Evolutionary conservation across 2,888 invertebrate genomes (phyloP).

Genomic region (Anaspis maculata): DNA sequence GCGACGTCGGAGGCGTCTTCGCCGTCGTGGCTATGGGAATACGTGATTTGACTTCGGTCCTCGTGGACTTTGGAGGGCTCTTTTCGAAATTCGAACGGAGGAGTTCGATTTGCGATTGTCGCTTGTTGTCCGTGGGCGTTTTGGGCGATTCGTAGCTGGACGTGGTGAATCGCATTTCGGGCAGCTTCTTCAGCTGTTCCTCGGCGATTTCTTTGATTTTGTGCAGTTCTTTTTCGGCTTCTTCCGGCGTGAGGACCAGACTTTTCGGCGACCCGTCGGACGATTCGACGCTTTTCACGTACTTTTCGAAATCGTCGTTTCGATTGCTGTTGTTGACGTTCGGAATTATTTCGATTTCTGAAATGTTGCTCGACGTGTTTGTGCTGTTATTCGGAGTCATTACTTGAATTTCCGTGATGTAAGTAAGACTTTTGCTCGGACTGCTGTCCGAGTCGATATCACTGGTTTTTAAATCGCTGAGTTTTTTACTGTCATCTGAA

Average conservation of each 20-base stretch:
- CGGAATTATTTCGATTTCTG: constrained; percentile 37
- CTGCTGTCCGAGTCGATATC: constrained; percentile 11
- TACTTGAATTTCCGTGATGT: constrained; percentile 69
- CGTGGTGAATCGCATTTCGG: constrained; percentile 55
- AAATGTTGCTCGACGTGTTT: constrained; percentile 21
- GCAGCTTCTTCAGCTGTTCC: constrained; percentile 39
- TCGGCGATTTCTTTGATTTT: constrained; percentile 40
- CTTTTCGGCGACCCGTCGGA: constrained; percentile 13
- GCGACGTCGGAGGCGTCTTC: constrained; percentile 40
- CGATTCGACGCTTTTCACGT: constrained; percentile 34
- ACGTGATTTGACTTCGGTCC: constrained; percentile 31
- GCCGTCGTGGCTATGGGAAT: constrained; percentile 37
- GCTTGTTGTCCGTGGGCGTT: constrained; percentile 46
- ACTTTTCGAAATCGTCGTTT: constrained; percentile 37
- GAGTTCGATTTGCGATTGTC: constrained; percentile 49
- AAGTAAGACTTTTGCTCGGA: constrained; percentile 44
- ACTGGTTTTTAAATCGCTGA: no score
- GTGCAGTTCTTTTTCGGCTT: constrained; percentile 33
- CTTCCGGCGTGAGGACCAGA: constrained; percentile 23
- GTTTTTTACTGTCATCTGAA: no score
- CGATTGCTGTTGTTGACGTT: constrained; percentile 39
- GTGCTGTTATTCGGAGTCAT: constrained; percentile 43
- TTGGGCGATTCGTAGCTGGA: constrained; percentile 55
- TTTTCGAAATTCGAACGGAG: constrained; percentile 44
- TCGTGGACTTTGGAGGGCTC: constrained; percentile 30